Evolutionary conservation across 1,140 invertebrate genomes (phyloP).

Genomic region (Nasonia vitripennis): DNA sequence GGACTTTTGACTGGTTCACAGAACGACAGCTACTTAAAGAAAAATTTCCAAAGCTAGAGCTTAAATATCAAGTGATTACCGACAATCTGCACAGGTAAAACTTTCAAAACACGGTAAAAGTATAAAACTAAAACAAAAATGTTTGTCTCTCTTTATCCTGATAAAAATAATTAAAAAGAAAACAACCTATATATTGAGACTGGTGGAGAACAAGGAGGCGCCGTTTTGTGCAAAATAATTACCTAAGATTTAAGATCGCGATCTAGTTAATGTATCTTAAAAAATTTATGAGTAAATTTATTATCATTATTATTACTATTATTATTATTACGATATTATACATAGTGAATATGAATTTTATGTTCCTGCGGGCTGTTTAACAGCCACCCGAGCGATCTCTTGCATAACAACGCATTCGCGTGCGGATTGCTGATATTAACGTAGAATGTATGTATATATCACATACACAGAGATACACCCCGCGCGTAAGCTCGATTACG

Average conservation of each 20-base stretch:
- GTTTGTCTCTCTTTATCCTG: constrained; percentile 37
- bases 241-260: constrained; percentile 52
- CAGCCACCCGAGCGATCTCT: constrained; percentile 69
- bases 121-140: constrained; percentile 3
- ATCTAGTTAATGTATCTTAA: constrained; percentile 50
- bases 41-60: not conserved
- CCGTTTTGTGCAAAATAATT: constrained; percentile 51
- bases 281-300: constrained; percentile 47
- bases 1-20: not conserved
- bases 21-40: not conserved
- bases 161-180: constrained; percentile 17
- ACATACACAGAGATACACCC: constrained; percentile 22
- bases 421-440: constrained; percentile 47
- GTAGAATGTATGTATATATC: constrained; percentile 51
- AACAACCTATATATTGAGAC: constrained; percentile 48
- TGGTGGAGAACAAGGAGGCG: constrained; percentile 35
- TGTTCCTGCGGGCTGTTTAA: constrained; percentile 70
- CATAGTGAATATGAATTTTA: constrained; percentile 65
- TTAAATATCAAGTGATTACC: constrained; percentile 21
- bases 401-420: constrained; percentile 65
- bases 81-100: constrained; percentile 31
- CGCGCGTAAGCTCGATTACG: constrained; percentile 24
- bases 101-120: constrained; percentile 16
- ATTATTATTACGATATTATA: not conserved
- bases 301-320: constrained; percentile 10